These are phyloP conservation scores for Meganola albula DNA, from an alignment of 2,888 invertebrate species.

Conservation along the genomic window DNA sequence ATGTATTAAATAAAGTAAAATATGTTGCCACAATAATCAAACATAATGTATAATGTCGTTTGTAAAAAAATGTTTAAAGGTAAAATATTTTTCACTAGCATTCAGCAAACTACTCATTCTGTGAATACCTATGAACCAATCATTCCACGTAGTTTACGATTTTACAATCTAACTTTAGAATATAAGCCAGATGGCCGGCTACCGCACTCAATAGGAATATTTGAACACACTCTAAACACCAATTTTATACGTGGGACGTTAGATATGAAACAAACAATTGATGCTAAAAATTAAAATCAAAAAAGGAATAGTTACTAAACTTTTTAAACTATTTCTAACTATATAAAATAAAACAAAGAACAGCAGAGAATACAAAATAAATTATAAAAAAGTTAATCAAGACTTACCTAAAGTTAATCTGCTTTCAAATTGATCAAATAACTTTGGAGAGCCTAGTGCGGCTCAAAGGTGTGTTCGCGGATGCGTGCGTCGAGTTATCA, in stretches of 20 bases:
- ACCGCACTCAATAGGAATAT: conserved; percentile 64
- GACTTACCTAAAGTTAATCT: conserved; percentile 38
- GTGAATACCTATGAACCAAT: conserved; percentile 54
- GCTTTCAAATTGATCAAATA: conserved; percentile 39
- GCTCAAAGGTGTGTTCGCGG: conserved; percentile 41
- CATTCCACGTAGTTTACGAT: conserved; percentile 71
- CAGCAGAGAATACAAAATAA: too few species aligned
- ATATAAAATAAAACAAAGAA: too few species aligned
- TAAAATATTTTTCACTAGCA: too few species aligned
- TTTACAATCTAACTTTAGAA: conserved; percentile 77
- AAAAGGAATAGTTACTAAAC: conserved; percentile 9
- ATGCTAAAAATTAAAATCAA: conserved; percentile 6
- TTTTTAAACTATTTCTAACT: conserved; percentile 24
- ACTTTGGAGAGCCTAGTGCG: conserved; percentile 26
- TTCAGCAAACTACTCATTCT: conserved; percentile 37
- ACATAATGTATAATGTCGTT: too few species aligned
- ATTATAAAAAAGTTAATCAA: too few species aligned
- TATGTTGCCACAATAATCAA: too few species aligned
- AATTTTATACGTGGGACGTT: conserved; percentile 20
- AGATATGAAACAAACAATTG: conserved; percentile 13
- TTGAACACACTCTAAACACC: conserved; percentile 46
- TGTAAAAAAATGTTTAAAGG: too few species aligned
- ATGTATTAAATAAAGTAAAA: too few species aligned
- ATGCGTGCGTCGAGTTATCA: conserved; percentile 57
- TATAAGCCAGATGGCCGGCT: conserved; percentile 75